Percentiles rank a stretch among this genome's conserved stretches.
phyloP scores from a whole-genome alignment of 2,888 invertebrate genomes.

The Myathropa florea region DNA sequence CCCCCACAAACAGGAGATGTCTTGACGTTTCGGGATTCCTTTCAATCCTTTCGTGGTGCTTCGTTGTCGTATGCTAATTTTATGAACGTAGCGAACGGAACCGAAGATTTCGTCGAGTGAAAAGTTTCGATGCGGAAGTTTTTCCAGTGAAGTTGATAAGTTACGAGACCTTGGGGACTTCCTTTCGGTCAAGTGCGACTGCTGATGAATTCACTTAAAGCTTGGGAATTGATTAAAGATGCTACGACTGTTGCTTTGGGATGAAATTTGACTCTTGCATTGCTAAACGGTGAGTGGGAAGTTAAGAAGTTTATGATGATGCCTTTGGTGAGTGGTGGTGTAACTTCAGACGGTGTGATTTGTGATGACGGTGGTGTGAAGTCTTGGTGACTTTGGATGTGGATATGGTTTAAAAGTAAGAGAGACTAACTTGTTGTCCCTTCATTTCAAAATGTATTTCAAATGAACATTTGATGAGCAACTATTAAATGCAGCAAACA shows the following conservation, averaged over 20 bases:
- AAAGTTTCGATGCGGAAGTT: conserved; percentile 30
- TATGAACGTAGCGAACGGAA: neutral
- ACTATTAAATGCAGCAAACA: too few relatives aligned
- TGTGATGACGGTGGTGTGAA: too few relatives aligned
- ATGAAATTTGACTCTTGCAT: neutral
- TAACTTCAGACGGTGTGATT: too few relatives aligned
- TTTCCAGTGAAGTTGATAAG: conserved; percentile 37
- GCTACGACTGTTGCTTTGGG: neutral
- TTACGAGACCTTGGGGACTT: conserved; percentile 37
- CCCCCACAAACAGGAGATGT: neutral
- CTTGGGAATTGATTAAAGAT: neutral
- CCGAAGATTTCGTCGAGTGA: conserved; percentile 17
- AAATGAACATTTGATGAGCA: too few relatives aligned
- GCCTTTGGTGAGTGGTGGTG: too few relatives aligned
- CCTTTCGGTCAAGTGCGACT: conserved; percentile 36
- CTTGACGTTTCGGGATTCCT: neutral
- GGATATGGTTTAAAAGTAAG: too few relatives aligned
- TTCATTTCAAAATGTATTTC: too few relatives aligned
- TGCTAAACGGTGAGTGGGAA: too few relatives aligned
- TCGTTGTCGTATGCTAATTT: conserved; percentile 41
- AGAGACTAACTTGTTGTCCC: too few relatives aligned
- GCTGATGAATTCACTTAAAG: conserved; percentile 14
- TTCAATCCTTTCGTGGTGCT: neutral
- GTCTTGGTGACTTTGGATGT: too few relatives aligned
- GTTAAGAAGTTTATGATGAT: too few relatives aligned